These are phyloP conservation scores for Euthynnus affinis DNA, from an alignment of 2,797 vertebrate genomes.

Conservation along the genomic window DNA sequence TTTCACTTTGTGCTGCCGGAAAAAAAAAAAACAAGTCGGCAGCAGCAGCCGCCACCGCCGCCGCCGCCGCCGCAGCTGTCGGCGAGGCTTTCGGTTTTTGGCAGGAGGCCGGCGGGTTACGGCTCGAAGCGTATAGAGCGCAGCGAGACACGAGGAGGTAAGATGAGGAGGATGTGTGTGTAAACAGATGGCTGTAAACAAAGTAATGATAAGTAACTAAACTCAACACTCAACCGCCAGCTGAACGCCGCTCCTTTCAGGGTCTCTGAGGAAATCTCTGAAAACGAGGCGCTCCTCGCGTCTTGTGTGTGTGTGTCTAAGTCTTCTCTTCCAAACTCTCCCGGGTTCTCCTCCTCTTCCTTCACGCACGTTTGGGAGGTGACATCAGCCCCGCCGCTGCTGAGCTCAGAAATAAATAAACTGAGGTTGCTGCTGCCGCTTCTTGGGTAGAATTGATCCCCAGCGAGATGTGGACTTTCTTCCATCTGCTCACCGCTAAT, in stretches of 20 bases:
- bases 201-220: conserved; percentile 81
- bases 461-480: conserved; percentile 76
- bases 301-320: conserved; percentile 68
- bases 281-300: conserved; percentile 43
- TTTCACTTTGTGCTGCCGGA: conserved; percentile 51
- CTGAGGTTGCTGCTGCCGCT: conserved; percentile 56
- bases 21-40: conserved; percentile 63
- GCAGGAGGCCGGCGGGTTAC: conserved; percentile 64
- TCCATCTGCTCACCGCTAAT: conserved; percentile 85
- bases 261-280: conserved; percentile 70
- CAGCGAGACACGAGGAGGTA: conserved; percentile 38
- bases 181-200: conserved; percentile 84
- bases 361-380: conserved; percentile 64
- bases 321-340: conserved; percentile 60
- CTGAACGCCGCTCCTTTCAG: conserved; percentile 57
- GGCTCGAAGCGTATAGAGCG: conserved; percentile 39
- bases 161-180: conserved; percentile 62
- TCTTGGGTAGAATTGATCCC: conserved; percentile 78
- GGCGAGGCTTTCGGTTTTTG: conserved; percentile 45
- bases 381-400: conserved; percentile 60
- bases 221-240: conserved; percentile 63
- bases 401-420: conserved; percentile 79
- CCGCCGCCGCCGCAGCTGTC: conserved; percentile 50
- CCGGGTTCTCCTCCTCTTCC: conserved; percentile 56
- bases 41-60: not conserved